Evolutionary conservation across 2,113 vertebrate genomes (phyloP).

Genomic region (Thamnophis sirtalis): DNA sequence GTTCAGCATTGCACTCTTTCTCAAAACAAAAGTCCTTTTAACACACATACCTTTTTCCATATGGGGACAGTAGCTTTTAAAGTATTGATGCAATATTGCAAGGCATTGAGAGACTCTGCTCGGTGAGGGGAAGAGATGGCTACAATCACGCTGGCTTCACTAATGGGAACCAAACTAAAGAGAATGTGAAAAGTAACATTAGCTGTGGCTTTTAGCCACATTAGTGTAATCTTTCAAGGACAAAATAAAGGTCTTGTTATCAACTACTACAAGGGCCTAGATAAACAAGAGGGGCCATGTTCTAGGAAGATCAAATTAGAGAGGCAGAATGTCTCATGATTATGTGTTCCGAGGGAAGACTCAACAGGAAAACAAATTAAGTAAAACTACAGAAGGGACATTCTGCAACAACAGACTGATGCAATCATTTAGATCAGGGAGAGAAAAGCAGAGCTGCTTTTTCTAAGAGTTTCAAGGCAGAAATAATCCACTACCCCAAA

Average conservation of each 20-base stretch:
- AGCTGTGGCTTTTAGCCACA: slow-evolving; percentile 36
- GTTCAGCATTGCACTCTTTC: not conserved
- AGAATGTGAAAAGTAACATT: slow-evolving; percentile 19
- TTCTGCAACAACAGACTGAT: not conserved
- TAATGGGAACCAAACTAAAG: slow-evolving; percentile 80
- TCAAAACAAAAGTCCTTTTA: not conserved
- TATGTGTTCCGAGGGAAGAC: slow-evolving; percentile 6
- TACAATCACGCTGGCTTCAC: slow-evolving; percentile 86
- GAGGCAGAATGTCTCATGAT: slow-evolving; percentile 43
- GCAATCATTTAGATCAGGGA: not conserved
- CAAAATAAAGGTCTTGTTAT: slow-evolving; percentile 27
- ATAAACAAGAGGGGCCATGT: slow-evolving; percentile 3
- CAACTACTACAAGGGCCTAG: not conserved
- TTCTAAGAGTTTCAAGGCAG: not conserved
- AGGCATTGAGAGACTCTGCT: slow-evolving; percentile 80
- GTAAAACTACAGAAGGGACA: not conserved
- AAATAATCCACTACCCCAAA: not conserved
- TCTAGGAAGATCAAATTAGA: slow-evolving; percentile 44
- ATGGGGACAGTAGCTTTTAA: slow-evolving; percentile 88
- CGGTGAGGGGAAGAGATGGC: slow-evolving; percentile 89
- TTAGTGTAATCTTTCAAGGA: slow-evolving; percentile 24
- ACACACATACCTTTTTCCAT: slow-evolving; percentile 85
- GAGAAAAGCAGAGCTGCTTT: not conserved
- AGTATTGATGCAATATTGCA: slow-evolving; percentile 77
- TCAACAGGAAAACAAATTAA: slow-evolving; percentile 22